These are phyloP conservation scores for Tauraco erythrolophus DNA, from an alignment of 2,113 vertebrate species.

Conservation along the genomic window DNA sequence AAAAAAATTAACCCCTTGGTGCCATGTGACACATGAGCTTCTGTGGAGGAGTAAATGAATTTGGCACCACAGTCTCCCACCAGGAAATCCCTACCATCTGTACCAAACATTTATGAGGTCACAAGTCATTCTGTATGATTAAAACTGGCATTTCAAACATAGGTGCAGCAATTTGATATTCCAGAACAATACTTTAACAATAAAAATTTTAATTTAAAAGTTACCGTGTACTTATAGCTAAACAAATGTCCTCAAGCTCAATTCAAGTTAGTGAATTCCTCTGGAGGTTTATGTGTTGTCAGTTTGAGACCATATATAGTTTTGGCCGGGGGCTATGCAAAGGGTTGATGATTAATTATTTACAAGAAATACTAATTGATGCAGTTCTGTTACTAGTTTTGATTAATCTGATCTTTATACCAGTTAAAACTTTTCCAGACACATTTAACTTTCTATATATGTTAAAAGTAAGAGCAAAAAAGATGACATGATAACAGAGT, in stretches of 20 bases:
- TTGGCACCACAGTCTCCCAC: slow-evolving; percentile 53
- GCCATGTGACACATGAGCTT: slow-evolving; percentile 29
- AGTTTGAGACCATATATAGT: slow-evolving; percentile 57
- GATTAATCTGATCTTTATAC: slow-evolving; percentile 42
- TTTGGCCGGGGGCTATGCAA: slow-evolving; percentile 57
- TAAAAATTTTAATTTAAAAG: slow-evolving; percentile 23
- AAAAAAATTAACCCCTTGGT: slow-evolving; percentile 69
- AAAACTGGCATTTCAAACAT: slow-evolving; percentile 43
- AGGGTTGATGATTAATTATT: slow-evolving; percentile 63
- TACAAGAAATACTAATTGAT: slow-evolving; percentile 74
- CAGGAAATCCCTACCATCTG: slow-evolving; percentile 45
- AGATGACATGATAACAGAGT: neutral
- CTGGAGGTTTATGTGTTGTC: slow-evolving; percentile 69
- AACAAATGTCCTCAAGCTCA: slow-evolving; percentile 60
- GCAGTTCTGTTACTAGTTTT: slow-evolving; percentile 66
- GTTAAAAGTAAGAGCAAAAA: neutral
- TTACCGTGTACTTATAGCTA: slow-evolving; percentile 17
- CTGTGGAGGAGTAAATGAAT: neutral
- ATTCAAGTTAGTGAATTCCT: slow-evolving; percentile 34
- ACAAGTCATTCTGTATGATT: slow-evolving; percentile 2
- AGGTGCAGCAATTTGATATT: slow-evolving; percentile 20
- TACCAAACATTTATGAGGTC: slow-evolving; percentile 60
- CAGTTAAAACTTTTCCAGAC: neutral
- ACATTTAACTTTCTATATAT: neutral
- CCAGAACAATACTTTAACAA: slow-evolving; percentile 22